Evolutionary conservation across 2,888 invertebrate species (phyloP).

Genomic region (Tryphoninae sp.): DNA sequence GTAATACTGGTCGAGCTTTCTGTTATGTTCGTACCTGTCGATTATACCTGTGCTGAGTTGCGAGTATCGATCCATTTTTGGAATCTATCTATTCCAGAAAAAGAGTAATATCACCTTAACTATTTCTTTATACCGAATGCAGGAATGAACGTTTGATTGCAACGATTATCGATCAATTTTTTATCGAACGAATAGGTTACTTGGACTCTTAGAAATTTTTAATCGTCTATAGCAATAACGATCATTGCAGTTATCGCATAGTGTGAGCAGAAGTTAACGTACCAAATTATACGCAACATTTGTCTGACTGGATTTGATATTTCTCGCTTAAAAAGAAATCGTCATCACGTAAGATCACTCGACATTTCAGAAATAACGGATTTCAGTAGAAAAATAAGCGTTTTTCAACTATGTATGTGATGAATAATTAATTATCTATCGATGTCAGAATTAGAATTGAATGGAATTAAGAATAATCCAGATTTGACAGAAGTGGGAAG

Average conservation of each 20-base stretch:
- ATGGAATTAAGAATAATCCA: background rate
- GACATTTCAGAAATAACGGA: background rate
- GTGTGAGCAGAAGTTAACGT: background rate
- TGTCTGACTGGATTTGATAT: too few species aligned
- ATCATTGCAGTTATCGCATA: background rate
- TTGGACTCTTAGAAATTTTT: background rate
- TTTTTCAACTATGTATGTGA: background rate
- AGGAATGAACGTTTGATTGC: background rate
- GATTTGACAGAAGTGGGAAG: background rate
- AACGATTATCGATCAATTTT: background rate
- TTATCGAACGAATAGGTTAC: background rate
- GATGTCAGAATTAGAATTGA: background rate
- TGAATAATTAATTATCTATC: background rate
- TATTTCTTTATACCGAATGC: background rate
- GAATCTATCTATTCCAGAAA: background rate
- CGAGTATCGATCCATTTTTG: background rate
- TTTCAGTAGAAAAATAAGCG: background rate
- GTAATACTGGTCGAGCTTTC: conserved; percentile 26
- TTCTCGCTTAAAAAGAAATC: too few species aligned
- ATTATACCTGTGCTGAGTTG: background rate
- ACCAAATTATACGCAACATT: background rate
- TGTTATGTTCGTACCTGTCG: conserved; percentile 26
- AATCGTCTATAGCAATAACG: background rate
- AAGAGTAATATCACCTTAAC: background rate
- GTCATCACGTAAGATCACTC: background rate